A percentile compares a stretch with the other conserved stretches of the same genome.
These are phyloP conservation scores for Tor tambroides DNA, from an alignment of 2,113 vertebrate species.

Conservation along the genomic window DNA sequence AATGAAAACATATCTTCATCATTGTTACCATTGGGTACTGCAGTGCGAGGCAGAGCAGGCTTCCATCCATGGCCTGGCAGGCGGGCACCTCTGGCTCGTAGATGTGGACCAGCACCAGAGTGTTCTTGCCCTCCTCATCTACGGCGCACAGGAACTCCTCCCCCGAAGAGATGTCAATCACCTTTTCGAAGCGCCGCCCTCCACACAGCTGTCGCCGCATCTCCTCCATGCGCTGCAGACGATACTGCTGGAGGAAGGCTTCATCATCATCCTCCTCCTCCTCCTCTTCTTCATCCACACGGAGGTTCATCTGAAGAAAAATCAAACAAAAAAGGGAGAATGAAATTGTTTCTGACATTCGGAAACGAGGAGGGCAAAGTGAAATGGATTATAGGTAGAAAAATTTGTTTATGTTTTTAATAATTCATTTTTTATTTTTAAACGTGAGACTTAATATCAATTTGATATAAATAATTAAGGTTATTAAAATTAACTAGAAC, in stretches of 20 bases:
- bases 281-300: constrained; percentile 85
- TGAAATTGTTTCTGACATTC: background rate
- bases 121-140: constrained; percentile 89
- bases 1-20: background rate
- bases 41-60: constrained; percentile 90
- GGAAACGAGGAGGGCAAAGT: background rate
- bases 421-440: background rate
- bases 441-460: background rate
- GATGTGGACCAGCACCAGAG: constrained; percentile 92
- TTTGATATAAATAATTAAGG: background rate
- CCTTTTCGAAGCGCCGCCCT: constrained; percentile 85
- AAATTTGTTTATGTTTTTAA: background rate
- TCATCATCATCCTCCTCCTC: constrained; percentile 87
- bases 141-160: constrained; percentile 91
- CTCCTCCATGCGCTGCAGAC: constrained; percentile 94
- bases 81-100: constrained; percentile 88
- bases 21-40: constrained; percentile 81
- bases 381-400: background rate
- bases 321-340: background rate
- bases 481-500: background rate
- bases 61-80: constrained; percentile 89
- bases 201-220: constrained; percentile 89
- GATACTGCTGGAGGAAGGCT: constrained; percentile 91
- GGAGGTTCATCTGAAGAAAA: constrained; percentile 82
- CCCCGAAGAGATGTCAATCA: constrained; percentile 86